Percentiles rank a stretch among this genome's conserved stretches.
Evolutionary conservation across 2,888 invertebrate species (phyloP).

Genomic region (Cephalotes varians): DNA sequence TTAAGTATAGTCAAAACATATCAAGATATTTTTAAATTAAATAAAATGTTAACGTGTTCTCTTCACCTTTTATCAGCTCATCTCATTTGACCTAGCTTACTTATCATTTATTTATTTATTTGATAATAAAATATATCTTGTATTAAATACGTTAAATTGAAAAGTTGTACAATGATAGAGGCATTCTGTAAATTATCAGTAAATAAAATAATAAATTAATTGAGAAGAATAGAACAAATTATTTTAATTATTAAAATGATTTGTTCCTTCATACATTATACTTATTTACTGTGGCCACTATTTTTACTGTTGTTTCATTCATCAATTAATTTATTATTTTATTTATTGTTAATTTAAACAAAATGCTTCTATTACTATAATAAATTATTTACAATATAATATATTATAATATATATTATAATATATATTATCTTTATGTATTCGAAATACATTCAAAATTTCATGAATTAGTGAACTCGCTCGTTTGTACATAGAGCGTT

Average conservation of each 20-base stretch:
- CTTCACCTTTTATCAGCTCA: no score
- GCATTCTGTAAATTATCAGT: background rate
- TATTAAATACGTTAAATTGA: background rate
- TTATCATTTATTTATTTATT: no score
- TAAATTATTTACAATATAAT: background rate
- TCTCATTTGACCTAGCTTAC: no score
- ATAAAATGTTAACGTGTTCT: no score
- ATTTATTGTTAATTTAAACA: background rate
- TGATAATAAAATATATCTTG: background rate
- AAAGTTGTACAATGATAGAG: background rate
- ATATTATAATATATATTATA: background rate
- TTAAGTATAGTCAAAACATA: no score
- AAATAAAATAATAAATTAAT: background rate
- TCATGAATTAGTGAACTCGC: slow-evolving; percentile 7
- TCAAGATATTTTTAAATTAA: no score
- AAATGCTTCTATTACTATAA: background rate
- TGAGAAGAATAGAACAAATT: background rate
- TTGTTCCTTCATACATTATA: background rate
- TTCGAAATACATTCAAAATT: slow-evolving; percentile 5
- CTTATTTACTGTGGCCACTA: no score
- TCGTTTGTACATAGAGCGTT: background rate
- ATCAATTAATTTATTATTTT: background rate
- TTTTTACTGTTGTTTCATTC: background rate
- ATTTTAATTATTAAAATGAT: background rate
- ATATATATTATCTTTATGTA: background rate